phyloP scores from a whole-genome alignment of 2,113 vertebrate species.

The Otus sunia region DNA sequence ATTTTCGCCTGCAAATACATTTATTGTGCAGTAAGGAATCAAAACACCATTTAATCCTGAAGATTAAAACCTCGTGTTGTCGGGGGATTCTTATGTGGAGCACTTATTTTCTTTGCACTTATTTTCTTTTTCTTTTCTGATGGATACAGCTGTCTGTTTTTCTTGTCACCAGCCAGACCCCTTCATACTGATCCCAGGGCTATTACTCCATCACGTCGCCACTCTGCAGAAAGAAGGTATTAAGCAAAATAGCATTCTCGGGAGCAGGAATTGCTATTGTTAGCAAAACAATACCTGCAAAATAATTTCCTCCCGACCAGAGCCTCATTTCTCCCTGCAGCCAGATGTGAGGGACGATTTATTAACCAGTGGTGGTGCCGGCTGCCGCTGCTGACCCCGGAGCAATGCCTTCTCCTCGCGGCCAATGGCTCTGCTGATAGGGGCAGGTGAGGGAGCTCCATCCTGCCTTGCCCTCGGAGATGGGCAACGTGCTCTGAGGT shows the following conservation, averaged over 20 bases:
- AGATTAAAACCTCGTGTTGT: slow-evolving; percentile 52
- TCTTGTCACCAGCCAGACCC: slow-evolving; percentile 50
- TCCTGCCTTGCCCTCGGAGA: accelerated
- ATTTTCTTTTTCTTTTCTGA: slow-evolving; percentile 49
- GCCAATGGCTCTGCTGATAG: background rate
- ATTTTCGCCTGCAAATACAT: slow-evolving; percentile 25
- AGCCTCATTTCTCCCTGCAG: slow-evolving; percentile 35
- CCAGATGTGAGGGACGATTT: slow-evolving; percentile 4
- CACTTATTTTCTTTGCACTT: slow-evolving; percentile 56
- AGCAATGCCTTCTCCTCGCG: background rate
- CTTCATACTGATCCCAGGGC: slow-evolving; percentile 50
- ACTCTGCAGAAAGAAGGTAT: slow-evolving; percentile 67
- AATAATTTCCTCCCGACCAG: slow-evolving; percentile 54
- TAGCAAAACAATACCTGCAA: slow-evolving; percentile 71
- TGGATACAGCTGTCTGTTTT: slow-evolving; percentile 58
- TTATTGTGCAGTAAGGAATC: slow-evolving; percentile 58
- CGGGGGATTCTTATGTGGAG: slow-evolving; percentile 21
- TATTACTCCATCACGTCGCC: slow-evolving; percentile 64
- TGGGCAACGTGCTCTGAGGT: no score
- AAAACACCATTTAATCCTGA: slow-evolving; percentile 63
- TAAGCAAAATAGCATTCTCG: slow-evolving; percentile 70
- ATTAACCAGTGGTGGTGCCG: background rate
- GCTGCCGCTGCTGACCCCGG: background rate
- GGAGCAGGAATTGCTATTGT: slow-evolving; percentile 69
- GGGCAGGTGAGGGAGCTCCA: background rate